Evolutionary conservation across 2,888 invertebrate genomes (phyloP), one percentile per base, ranked within the genome.

Genomic region (Stegana nigrithorax): DNA sequence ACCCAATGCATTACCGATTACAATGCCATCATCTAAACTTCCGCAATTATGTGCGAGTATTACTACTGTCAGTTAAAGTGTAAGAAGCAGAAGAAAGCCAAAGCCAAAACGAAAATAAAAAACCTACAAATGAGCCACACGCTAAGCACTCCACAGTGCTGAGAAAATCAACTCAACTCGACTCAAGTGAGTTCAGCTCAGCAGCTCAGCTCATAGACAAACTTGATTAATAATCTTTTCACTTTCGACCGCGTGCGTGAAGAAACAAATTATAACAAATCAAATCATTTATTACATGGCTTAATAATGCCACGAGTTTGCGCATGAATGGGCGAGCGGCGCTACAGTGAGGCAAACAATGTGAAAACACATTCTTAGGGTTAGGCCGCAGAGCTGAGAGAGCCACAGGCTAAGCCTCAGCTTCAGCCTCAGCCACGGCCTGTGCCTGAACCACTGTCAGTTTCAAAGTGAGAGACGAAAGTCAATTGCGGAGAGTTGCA

Each of bases 1-100:
- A 63, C 64, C 65, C 67, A 69, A 69, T 75, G 69, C 67, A 66
- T 66, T 66, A 72, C 68, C 70, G 65, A 77, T 73, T 67, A 66
- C 73, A 70, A n/a, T n/a, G n/a, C n/a, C n/a, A n/a, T n/a, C n/a
- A n/a, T 72, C 62, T 69, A 64, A 70, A 75, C 73, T 75, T 73
- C 72, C 75, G 73, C 62, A 53, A 53, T 53, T 53, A 53, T 19
- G 7, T 12, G 5, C 64, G n/a, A n/a, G n/a, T n/a, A n/a, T n/a
- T n/a, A n/a, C n/a, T n/a, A n/a, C n/a, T n/a, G n/a, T n/a, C n/a
- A 63, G 59, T 73, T 71, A 19, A 42, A 42, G 42, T 42, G 12
- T 12, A 7, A 14, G 17, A 36, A 39, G 25, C 29, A 55, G 36
- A 55, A n/a, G 36, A 32, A 32, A 19, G 6, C 32, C 3, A 36